phyloP scores from a whole-genome alignment of 2,888 invertebrate genomes.

The Camptogramma bilineatum region DNA sequence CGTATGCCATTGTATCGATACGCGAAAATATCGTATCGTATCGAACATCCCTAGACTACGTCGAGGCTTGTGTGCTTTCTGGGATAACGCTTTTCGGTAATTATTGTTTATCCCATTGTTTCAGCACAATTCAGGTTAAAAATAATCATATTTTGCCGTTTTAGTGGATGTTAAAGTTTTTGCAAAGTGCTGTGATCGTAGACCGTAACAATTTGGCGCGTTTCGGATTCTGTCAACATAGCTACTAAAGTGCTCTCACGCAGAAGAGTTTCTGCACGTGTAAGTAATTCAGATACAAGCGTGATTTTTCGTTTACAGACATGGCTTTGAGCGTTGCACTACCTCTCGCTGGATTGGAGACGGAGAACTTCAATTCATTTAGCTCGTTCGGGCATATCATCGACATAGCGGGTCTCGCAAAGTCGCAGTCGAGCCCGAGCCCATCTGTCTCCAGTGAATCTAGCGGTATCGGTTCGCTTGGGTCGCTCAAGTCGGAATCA shows the following conservation, averaged over 20 bases:
- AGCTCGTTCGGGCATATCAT: slow-evolving; percentile 80
- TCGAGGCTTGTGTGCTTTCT: slow-evolving; percentile 81
- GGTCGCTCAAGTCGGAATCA: slow-evolving; percentile 82
- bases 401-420: slow-evolving; percentile 80
- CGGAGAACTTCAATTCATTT: slow-evolving; percentile 81
- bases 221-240: slow-evolving; percentile 80
- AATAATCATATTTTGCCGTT: slow-evolving; percentile 46
- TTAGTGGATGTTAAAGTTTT: slow-evolving; percentile 54
- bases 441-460: slow-evolving; percentile 87
- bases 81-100: slow-evolving; percentile 82
- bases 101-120: slow-evolving; percentile 68
- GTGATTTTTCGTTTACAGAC: slow-evolving; percentile 74
- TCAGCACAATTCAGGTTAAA: slow-evolving; percentile 53
- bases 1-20: too few species aligned
- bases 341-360: slow-evolving; percentile 84
- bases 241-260: slow-evolving; percentile 66
- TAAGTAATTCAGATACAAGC: slow-evolving; percentile 74
- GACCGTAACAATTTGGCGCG: slow-evolving; percentile 76
- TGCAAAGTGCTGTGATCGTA: slow-evolving; percentile 56
- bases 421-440: slow-evolving; percentile 82
- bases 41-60: too few species aligned
- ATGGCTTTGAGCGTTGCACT: slow-evolving; percentile 88
- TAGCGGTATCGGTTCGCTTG: slow-evolving; percentile 86
- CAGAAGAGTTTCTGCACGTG: slow-evolving; percentile 78
- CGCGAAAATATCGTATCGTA: too few species aligned